Evolutionary conservation across 2,113 vertebrate species (phyloP), one percentile per base, ranked within the genome.

Genomic region (Ia io): DNA sequence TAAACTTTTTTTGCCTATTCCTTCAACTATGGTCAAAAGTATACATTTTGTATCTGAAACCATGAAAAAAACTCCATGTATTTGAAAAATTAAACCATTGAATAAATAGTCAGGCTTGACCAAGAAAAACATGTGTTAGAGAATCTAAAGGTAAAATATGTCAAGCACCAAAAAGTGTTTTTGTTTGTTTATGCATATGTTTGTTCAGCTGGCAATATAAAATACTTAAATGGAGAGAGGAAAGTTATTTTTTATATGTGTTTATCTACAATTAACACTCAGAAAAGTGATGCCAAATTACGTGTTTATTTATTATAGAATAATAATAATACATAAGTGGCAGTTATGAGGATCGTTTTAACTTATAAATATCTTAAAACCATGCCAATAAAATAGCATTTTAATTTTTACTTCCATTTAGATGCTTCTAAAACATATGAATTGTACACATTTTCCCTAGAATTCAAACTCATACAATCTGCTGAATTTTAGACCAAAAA

Each of bases 51-150:
- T 44, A 49, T 84, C 84, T 88, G 63, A 97, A 79, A 51, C 47
- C 61, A 87, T 71, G 78, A 97, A 59, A 59, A 96, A 37, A 82
- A 95, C 22, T 90, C 51, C 20, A 56, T 6, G 8, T 91, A 70
- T 96, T 97, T 96, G 51, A 95, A 70, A 65, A 65, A 65, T 32
- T 65, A 65, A 65, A 65, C 30, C 67, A 85, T 85, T 94, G 71
- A 93, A 71, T 82, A 90, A 86, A 51, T 79, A 84, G 88, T 97
- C 95, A 97, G 83, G 16, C 96, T 90, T 96, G 82, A 96, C 93
- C 96, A 91, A 97, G 97, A 82, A 96, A 83, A 84, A 30, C 23
- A 86, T 23, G 2, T 70, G 12, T 51, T 84, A 65, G 13, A 90
- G 23, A 70, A 67, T 47, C 8, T 53, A 61, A 16, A 80, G 9